Conservation (phyloP, 2,888 invertebrate species). For the Lissocephala sabroskyi region DNA sequence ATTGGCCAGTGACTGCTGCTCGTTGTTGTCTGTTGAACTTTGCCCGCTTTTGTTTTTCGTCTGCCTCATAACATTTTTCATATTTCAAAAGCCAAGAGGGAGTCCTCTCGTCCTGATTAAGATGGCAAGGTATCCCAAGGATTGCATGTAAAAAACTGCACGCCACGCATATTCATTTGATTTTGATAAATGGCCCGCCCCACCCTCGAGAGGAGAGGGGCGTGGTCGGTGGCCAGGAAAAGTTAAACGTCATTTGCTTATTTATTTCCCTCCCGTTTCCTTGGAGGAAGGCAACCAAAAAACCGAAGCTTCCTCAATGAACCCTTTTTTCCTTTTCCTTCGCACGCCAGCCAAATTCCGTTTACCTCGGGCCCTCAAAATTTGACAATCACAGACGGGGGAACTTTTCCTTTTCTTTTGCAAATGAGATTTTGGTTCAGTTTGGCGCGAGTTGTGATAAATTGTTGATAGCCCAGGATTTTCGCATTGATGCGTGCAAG, state of each 20-base stretch:
- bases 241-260: constrained; percentile 53
- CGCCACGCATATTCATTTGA: background rate
- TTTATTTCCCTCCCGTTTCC: constrained; percentile 49
- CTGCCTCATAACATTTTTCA: constrained; percentile 24
- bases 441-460: constrained; percentile 44
- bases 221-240: constrained; percentile 26
- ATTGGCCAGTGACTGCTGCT: constrained; percentile 13
- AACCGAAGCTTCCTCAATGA: constrained; percentile 8
- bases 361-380: constrained; percentile 22
- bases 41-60: constrained; percentile 20
- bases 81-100: too few species aligned
- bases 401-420: constrained; percentile 23
- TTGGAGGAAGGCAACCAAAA: background rate
- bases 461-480: constrained; percentile 57
- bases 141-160: too few species aligned
- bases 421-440: constrained; percentile 54
- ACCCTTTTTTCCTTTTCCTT: constrained; percentile 19
- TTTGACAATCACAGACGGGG: constrained; percentile 38
- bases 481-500: constrained; percentile 41
- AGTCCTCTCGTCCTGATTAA: too few species aligned
- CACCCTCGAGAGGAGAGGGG: background rate
- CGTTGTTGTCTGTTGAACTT: background rate
- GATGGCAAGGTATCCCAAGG: too few species aligned
- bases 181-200: constrained; percentile 24
- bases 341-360: constrained; percentile 9